Percentiles rank a stretch among this genome's conserved stretches.
Evolutionary conservation across 2,888 invertebrate species (phyloP).

Genomic region (Drosophila greeni): DNA sequence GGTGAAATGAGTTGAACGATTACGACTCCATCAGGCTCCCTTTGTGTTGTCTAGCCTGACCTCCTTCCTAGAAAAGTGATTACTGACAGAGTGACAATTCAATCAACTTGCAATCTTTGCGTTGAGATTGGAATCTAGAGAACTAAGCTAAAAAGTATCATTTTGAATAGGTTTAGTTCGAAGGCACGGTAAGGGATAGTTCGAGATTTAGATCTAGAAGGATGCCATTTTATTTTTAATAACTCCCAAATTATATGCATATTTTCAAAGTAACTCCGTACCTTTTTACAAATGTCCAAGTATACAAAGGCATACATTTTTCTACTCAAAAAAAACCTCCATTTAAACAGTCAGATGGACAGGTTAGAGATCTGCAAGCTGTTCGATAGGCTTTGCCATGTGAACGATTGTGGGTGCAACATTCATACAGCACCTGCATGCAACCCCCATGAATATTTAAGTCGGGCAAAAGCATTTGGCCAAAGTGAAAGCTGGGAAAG

Average conservation of each 20-base stretch:
- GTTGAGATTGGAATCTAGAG: neutral
- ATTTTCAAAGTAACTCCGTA: too few species aligned
- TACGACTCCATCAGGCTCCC: constrained; percentile 19
- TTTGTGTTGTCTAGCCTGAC: constrained; percentile 26
- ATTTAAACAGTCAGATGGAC: neutral
- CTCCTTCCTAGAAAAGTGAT: neutral
- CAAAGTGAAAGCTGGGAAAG: constrained; percentile 57
- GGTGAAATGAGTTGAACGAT: constrained; percentile 38
- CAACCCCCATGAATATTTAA: constrained; percentile 63
- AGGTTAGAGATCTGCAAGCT: neutral
- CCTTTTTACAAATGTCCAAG: too few species aligned
- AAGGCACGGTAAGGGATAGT: neutral
- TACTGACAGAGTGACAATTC: neutral
- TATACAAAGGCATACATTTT: too few species aligned
- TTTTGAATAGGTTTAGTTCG: neutral
- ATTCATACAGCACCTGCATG: constrained; percentile 15
- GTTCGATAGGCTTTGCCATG: constrained; percentile 1
- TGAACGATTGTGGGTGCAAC: constrained; percentile 22
- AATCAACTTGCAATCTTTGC: neutral
- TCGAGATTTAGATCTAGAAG: neutral
- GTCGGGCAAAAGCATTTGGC: constrained; percentile 39
- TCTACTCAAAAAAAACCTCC: too few species aligned
- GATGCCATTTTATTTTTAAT: neutral
- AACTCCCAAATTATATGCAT: too few species aligned
- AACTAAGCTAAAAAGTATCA: too few species aligned